These are phyloP conservation scores for Octomys mimax DNA, from an alignment of 2,797 vertebrate species.

Conservation along the genomic window DNA sequence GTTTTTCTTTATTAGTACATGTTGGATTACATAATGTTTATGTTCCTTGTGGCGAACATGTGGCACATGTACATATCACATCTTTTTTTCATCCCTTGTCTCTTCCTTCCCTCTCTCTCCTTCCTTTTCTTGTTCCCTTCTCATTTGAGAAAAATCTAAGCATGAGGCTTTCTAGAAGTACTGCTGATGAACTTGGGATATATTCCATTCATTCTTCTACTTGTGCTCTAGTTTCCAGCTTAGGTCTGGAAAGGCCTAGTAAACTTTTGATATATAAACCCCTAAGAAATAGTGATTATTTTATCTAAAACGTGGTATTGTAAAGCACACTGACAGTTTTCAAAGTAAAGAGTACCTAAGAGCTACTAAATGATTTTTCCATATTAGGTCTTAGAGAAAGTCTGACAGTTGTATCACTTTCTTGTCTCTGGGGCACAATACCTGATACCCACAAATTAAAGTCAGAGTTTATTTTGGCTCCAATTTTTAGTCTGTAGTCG, in stretches of 20 bases:
- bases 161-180: neutral
- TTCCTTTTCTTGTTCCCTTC: neutral
- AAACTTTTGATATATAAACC: neutral
- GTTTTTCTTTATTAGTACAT: neutral
- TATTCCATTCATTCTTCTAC: neutral
- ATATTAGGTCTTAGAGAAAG: neutral
- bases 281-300: neutral
- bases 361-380: neutral
- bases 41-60: neutral
- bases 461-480: neutral
- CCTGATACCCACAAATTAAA: neutral
- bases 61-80: neutral
- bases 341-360: neutral
- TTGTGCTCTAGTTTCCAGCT: neutral
- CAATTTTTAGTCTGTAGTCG: neutral
- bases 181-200: neutral
- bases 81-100: neutral
- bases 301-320: conserved; percentile 45
- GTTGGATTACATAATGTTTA: neutral
- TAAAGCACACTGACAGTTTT: conserved; percentile 25
- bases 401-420: neutral
- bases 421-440: neutral
- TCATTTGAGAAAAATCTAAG: neutral
- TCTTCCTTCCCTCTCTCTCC: neutral
- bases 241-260: neutral